These are phyloP conservation scores for Diploptera punctata DNA, from an alignment of 2,888 invertebrate genomes.

Conservation along the genomic window DNA sequence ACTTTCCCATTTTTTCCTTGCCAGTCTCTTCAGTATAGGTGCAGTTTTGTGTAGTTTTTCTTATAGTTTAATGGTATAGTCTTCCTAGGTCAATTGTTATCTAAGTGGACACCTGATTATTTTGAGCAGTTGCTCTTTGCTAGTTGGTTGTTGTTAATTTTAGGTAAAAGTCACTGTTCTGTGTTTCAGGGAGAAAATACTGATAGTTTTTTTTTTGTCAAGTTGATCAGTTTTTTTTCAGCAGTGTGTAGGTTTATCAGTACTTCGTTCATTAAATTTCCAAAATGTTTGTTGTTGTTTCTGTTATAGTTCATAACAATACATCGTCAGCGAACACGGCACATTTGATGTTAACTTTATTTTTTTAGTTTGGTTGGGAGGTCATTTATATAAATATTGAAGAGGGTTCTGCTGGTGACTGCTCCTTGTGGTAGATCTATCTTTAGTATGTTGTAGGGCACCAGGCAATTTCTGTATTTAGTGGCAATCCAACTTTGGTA, in stretches of 20 bases:
- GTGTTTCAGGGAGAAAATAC: too few species aligned
- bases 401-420: neutral
- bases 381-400: too few species aligned
- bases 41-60: too few species aligned
- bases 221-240: neutral
- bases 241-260: neutral
- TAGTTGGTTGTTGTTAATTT: too few species aligned
- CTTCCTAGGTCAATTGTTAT: too few species aligned
- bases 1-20: too few species aligned
- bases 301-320: neutral
- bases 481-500: neutral
- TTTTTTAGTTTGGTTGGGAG: neutral
- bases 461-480: neutral
- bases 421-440: neutral
- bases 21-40: too few species aligned
- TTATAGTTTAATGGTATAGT: too few species aligned
- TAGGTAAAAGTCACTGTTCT: too few species aligned
- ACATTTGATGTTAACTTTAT: neutral
- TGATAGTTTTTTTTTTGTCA: too few species aligned
- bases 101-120: too few species aligned
- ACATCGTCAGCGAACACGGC: neutral
- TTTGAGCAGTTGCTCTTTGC: too few species aligned
- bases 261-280: neutral
- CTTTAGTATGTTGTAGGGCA: neutral
- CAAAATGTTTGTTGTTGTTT: neutral